Percentiles rank a stretch among this genome's conserved stretches.
Conservation (phyloP, 2,797 vertebrate genomes). For the Spinibarbus caldwelli region DNA sequence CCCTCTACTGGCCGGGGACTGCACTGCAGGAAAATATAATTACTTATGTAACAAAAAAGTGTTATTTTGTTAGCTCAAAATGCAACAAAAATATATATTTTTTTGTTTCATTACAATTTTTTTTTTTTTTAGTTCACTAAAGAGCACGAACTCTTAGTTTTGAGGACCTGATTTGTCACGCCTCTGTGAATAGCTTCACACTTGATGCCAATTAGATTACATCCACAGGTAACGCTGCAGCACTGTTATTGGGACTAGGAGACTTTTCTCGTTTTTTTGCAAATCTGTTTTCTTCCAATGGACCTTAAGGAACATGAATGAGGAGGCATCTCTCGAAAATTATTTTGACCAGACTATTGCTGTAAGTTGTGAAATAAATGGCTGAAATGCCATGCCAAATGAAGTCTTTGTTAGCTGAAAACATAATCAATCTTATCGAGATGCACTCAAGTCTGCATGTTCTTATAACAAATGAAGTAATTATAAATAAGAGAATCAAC, state of each 20-base stretch:
- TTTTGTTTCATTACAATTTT: not conserved
- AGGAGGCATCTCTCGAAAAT: constrained; percentile 73
- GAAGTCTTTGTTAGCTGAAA: not conserved
- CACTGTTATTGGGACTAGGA: not conserved
- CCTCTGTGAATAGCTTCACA: constrained; percentile 34
- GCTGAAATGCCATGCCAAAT: not conserved
- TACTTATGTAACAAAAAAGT: not conserved
- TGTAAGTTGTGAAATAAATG: constrained; percentile 70
- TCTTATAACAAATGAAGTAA: not conserved
- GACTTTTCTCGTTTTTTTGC: too few species aligned
- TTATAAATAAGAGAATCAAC: not conserved
- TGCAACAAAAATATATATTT: not conserved
- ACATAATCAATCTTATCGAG: not conserved
- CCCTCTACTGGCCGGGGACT: constrained; percentile 64
- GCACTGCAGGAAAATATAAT: constrained; percentile 1
- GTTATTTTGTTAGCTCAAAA: not conserved
- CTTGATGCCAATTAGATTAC: constrained; percentile 50
- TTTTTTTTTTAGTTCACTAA: not conserved
- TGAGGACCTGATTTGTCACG: not conserved
- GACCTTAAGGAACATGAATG: constrained; percentile 74
- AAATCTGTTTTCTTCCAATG: constrained; percentile 13
- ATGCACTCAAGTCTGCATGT: not conserved
- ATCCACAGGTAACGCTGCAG: not conserved
- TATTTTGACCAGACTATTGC: constrained; percentile 84
- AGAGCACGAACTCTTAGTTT: not conserved